Evolutionary conservation across 1,140 invertebrate genomes (phyloP).

Genomic region (Phenacoccus solenopsis): DNA sequence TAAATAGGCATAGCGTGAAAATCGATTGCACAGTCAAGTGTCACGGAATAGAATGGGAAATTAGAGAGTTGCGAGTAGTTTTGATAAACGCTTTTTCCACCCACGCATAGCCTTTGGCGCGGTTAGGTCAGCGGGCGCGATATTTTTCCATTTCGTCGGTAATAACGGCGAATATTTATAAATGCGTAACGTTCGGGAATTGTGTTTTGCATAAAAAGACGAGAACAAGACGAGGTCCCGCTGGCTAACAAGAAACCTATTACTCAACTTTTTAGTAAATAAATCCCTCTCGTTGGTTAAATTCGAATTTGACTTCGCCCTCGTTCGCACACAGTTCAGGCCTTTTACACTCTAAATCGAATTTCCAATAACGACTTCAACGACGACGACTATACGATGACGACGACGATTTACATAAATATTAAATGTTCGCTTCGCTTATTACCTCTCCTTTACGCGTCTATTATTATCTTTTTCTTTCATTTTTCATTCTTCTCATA

Average conservation of each 20-base stretch:
- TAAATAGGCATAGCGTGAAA: conserved; percentile 37
- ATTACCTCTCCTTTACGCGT: conserved; percentile 10
- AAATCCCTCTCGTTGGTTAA: conserved; percentile 5
- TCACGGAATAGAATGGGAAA: neutral
- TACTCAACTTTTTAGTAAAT: conserved; percentile 12
- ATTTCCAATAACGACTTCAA: conserved; percentile 12
- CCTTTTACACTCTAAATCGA: conserved; percentile 18
- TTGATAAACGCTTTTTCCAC: too few species aligned
- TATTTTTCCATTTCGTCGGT: neutral
- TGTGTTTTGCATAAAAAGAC: conserved; percentile 1
- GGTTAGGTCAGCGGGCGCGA: neutral
- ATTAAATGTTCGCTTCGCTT: conserved; percentile 12
- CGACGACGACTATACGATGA: conserved; percentile 5
- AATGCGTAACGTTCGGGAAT: conserved; percentile 6
- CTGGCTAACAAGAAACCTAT: conserved; percentile 11
- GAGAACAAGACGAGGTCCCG: neutral
- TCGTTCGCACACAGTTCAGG: neutral
- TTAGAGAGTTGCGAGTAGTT: neutral
- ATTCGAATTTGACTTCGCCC: conserved; percentile 1
- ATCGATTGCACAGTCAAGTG: neutral
- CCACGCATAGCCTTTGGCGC: neutral
- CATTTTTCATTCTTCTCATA: conserved; percentile 8
- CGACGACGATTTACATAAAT: conserved; percentile 14
- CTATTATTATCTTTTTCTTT: conserved; percentile 5
- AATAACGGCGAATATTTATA: neutral